Base-by-base conservation (phyloP, 2,113 vertebrate genomes). In the Gorsachius goisagi region DNA sequence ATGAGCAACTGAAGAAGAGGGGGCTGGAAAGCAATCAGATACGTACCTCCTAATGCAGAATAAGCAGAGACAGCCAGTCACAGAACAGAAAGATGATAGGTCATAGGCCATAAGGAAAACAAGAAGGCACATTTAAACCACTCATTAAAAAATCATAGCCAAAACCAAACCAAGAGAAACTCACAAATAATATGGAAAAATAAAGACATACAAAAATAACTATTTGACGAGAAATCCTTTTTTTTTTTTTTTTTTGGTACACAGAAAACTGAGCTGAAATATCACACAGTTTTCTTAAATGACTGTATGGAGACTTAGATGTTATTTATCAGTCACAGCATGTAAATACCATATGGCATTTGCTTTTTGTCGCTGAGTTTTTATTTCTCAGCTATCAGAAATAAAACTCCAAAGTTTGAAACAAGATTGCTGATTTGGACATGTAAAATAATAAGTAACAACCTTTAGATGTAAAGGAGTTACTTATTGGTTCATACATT, bases 41-140 rank as follows among this genome's bases (percentile, higher is more conserved):
- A 99, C 98, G 96, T 99, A 99, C 98, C 99, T 99, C 99, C 99
- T 99, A 98, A 98, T 81, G 98, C 98, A 99, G 98, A 98, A 98
- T 98, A 98, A 98, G 98, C 97, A 98, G 98, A 98, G 98, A 98
- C 98, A 98, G 99, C 98, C 98, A 98, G 97, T 98, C 98, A 99
- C 98, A 99, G 98, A 99, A 98, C 98, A 99, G 98, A 99, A 98
- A 99, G 98, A 98, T 98, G 98, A 98, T 97, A 98, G 98, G 98
- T 99, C 98, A 99, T 98, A 98, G 98, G 98, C 97, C 98, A 98
- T 98, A 98, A 98, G 98, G 95, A 98, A 98, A 98, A 98, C 97
- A 98, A 98, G 97, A 98, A 98, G 98, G 98, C 97, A 98, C 98
- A 97, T 98, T 97, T 98, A 98, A 98, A 98, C 98, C 98, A 98